Conservation (phyloP, 2,888 invertebrate species). For the Blera fallax region DNA sequence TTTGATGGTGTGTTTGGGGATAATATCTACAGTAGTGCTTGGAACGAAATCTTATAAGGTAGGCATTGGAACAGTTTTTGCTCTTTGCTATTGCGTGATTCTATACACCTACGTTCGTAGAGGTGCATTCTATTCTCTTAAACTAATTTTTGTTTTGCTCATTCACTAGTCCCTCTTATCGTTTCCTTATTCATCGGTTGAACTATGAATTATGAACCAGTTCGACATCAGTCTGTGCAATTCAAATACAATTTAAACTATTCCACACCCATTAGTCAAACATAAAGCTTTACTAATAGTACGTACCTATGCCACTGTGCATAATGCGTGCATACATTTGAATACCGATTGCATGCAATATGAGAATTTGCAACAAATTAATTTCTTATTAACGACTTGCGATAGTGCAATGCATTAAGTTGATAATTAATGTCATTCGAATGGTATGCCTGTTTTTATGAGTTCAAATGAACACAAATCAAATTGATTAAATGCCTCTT, state of each 20-base stretch:
- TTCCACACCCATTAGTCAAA: conserved; percentile 62
- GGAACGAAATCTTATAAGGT: no score
- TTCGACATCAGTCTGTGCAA: not conserved
- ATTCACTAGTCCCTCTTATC: not conserved
- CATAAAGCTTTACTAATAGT: conserved; percentile 41
- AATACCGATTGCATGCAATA: conserved; percentile 68
- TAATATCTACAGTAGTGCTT: not conserved
- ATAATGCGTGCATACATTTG: conserved; percentile 62
- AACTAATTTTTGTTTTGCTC: no score
- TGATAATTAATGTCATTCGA: conserved; percentile 54
- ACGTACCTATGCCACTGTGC: conserved; percentile 5
- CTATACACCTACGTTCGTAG: no score
- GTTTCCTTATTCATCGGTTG: conserved; percentile 37
- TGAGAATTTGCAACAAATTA: conserved; percentile 68
- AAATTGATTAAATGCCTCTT: conserved; percentile 29
- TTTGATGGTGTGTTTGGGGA: no score
- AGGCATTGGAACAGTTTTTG: no score
- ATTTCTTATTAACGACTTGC: conserved; percentile 63
- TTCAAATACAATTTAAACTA: conserved; percentile 15
- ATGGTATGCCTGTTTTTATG: conserved; percentile 27
- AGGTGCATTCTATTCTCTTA: no score
- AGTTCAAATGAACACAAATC: conserved; percentile 24
- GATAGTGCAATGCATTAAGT: conserved; percentile 52
- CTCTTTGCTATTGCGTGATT: not conserved
- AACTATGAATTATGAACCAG: conserved; percentile 46